Conservation (phyloP, 2,113 vertebrate genomes). For the Paramisgurnus dabryanus region DNA sequence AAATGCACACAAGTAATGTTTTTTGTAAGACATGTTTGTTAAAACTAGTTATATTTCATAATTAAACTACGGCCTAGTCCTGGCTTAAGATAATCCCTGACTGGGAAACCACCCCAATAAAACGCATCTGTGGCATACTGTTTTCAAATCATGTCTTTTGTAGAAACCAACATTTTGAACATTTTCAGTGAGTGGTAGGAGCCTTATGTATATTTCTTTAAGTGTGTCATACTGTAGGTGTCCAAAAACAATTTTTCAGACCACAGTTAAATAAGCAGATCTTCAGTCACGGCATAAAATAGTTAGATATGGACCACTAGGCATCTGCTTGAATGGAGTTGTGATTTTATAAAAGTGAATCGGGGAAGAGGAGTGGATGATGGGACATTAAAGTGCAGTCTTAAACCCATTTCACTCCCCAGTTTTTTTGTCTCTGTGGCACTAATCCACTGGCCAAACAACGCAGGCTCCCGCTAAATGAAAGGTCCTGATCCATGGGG, state of each 20-base stretch:
- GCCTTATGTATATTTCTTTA: not conserved
- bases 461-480: conserved; percentile 72
- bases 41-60: too few relatives aligned
- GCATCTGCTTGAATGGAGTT: conserved; percentile 4
- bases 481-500: conserved; percentile 76
- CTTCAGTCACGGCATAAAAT: not conserved
- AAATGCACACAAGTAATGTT: not conserved
- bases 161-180: not conserved
- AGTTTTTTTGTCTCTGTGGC: conserved; percentile 60
- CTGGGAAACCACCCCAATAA: too few relatives aligned
- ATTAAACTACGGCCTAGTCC: too few relatives aligned
- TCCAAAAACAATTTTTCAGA: too few relatives aligned
- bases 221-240: not conserved
- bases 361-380: conserved; percentile 29
- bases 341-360: conserved; percentile 20
- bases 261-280: not conserved
- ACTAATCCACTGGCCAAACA: conserved; percentile 77
- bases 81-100: too few relatives aligned
- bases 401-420: conserved; percentile 40
- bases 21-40: too few relatives aligned
- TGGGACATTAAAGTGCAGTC: conserved; percentile 52
- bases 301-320: not conserved
- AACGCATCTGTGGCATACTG: not conserved
- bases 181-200: not conserved
- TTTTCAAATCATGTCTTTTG: not conserved